Percentiles rank a stretch among this genome's conserved stretches.
These are phyloP conservation scores for Oxystoma pomonae DNA, from an alignment of 2,888 invertebrate species.

Conservation along the genomic window DNA sequence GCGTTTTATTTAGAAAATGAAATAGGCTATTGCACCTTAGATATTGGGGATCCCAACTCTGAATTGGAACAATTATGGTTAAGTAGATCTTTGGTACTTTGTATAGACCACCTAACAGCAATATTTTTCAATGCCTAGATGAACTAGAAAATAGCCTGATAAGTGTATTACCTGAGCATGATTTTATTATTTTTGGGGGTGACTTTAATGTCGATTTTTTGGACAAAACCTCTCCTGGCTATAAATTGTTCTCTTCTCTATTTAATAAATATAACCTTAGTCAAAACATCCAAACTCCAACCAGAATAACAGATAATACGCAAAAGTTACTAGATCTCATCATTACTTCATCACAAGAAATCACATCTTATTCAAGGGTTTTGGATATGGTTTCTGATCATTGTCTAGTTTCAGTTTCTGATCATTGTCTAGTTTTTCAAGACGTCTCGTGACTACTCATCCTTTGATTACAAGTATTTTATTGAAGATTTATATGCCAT, in stretches of 20 bases:
- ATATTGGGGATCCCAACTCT: neutral
- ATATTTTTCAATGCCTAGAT: neutral
- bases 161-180: neutral
- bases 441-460: neutral
- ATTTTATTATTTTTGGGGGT: neutral
- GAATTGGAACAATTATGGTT: neutral
- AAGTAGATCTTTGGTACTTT: neutral
- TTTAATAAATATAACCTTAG: neutral
- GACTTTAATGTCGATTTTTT: slow-evolving; percentile 4
- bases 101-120: slow-evolving; percentile 2
- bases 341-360: neutral
- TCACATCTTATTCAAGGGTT: neutral
- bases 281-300: neutral
- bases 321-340: neutral
- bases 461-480: neutral
- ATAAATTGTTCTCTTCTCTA: neutral
- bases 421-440: neutral
- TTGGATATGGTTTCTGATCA: neutral
- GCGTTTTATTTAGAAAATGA: neutral
- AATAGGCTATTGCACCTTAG: neutral
- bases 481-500: neutral
- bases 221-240: neutral
- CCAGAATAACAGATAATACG: neutral
- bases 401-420: slow-evolving; percentile 1
- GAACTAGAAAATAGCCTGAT: slow-evolving; percentile 1